Conservation (phyloP, 2,888 invertebrate genomes). For the Sphecodes monilicornis region DNA sequence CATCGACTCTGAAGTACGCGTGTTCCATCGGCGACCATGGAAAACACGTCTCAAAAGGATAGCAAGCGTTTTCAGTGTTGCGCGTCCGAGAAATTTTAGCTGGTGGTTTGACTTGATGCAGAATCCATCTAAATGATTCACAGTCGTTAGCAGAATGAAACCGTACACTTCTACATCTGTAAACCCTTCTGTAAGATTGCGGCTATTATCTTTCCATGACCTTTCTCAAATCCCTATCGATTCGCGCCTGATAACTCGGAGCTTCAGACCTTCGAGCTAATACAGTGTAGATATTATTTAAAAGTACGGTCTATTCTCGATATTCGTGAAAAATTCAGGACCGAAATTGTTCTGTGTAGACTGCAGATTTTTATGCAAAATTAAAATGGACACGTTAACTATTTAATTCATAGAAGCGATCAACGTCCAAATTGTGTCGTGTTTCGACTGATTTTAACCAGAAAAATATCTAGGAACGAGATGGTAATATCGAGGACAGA, state of each 20-base stretch:
- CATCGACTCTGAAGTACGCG: background rate
- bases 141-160: background rate
- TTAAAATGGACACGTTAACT: too few species aligned
- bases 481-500: too few species aligned
- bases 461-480: too few species aligned
- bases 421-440: too few species aligned
- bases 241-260: background rate
- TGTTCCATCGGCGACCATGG: background rate
- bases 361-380: too few species aligned
- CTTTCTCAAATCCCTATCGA: constrained; percentile 1
- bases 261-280: background rate
- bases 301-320: background rate
- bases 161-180: background rate
- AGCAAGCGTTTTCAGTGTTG: background rate
- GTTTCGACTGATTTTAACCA: too few species aligned
- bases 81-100: background rate
- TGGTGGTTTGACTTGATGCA: background rate
- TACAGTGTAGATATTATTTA: background rate
- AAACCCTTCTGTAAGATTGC: background rate
- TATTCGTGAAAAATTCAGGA: background rate
- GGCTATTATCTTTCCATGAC: background rate
- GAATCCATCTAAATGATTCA: constrained; percentile 11
- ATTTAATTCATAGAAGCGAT: too few species aligned
- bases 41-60: background rate
- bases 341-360: too few species aligned